Percentiles rank a stretch among this genome's conserved stretches.
Conservation (phyloP, 1,140 invertebrate species). For the Camponotus pennsylvanicus region DNA sequence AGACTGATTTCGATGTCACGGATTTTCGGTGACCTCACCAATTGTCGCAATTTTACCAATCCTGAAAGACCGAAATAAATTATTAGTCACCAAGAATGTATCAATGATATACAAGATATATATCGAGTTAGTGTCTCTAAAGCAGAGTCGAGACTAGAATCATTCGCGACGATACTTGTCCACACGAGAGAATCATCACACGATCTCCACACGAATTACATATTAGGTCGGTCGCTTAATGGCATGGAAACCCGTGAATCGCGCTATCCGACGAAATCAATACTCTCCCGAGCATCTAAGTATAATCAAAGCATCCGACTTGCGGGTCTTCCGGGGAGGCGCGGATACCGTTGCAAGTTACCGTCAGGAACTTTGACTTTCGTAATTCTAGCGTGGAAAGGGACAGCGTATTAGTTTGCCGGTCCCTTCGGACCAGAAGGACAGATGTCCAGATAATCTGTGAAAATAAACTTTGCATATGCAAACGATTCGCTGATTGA, state of each 20-base stretch:
- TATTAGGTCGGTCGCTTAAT: slow-evolving; percentile 80
- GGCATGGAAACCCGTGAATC: slow-evolving; percentile 85
- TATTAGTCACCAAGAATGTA: neutral
- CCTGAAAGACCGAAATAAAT: slow-evolving; percentile 82
- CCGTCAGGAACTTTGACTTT: slow-evolving; percentile 54
- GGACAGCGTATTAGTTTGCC: neutral
- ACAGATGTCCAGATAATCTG: slow-evolving; percentile 56
- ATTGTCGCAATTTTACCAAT: slow-evolving; percentile 87
- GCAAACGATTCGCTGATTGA: slow-evolving; percentile 35
- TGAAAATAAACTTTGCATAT: slow-evolving; percentile 46
- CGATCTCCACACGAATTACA: slow-evolving; percentile 64
- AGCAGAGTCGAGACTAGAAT: neutral
- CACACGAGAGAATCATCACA: slow-evolving; percentile 29
- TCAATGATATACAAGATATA: neutral
- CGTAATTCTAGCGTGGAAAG: neutral
- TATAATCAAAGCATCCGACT: slow-evolving; percentile 86
- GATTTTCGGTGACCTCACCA: slow-evolving; percentile 84
- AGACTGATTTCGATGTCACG: slow-evolving; percentile 87
- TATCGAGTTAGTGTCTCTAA: neutral
- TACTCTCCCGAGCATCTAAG: slow-evolving; percentile 83
- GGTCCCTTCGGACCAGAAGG: neutral
- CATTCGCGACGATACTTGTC: neutral
- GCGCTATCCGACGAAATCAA: slow-evolving; percentile 85
- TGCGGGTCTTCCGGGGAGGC: slow-evolving; percentile 84
- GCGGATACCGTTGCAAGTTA: slow-evolving; percentile 77